Conservation (phyloP, 2,888 invertebrate species). For the Cryptocheilus praepositus region DNA sequence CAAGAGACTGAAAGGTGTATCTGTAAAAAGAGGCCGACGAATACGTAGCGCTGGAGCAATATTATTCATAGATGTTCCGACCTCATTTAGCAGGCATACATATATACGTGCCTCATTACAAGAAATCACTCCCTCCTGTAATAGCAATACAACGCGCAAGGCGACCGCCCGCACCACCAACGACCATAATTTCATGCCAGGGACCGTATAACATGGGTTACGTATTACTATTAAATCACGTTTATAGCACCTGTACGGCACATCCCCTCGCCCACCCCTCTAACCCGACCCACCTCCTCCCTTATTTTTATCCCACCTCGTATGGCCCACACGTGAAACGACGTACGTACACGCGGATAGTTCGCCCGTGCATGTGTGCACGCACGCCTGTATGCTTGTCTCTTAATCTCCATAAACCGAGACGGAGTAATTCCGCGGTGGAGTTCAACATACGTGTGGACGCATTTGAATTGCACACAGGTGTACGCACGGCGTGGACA, state of each 20-base stretch:
- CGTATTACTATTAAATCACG: slow-evolving; percentile 43
- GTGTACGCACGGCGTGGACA: background rate
- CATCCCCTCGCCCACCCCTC: background rate
- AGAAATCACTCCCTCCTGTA: slow-evolving; percentile 35
- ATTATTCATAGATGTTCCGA: too few species aligned
- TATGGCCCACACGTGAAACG: background rate
- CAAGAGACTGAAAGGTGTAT: too few species aligned
- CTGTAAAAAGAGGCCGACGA: too few species aligned
- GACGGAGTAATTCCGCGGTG: slow-evolving; percentile 29
- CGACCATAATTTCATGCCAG: slow-evolving; percentile 33
- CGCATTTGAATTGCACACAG: too few species aligned
- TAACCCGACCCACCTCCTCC: slow-evolving; percentile 16
- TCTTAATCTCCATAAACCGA: slow-evolving; percentile 42
- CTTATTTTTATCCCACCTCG: slow-evolving; percentile 23
- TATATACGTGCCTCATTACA: slow-evolving; percentile 23
- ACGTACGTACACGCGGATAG: background rate
- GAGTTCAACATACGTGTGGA: too few species aligned
- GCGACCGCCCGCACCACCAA: slow-evolving; percentile 6
- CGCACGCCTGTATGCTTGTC: slow-evolving; percentile 17
- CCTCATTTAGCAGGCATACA: too few species aligned
- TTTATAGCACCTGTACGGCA: slow-evolving; percentile 24
- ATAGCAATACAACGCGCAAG: slow-evolving; percentile 22
- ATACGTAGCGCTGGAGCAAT: too few species aligned
- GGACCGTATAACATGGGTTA: slow-evolving; percentile 22
- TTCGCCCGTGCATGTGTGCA: background rate